Base-by-base conservation (phyloP, 1,140 invertebrate genomes). In the Drosophila subpulchrella region DNA sequence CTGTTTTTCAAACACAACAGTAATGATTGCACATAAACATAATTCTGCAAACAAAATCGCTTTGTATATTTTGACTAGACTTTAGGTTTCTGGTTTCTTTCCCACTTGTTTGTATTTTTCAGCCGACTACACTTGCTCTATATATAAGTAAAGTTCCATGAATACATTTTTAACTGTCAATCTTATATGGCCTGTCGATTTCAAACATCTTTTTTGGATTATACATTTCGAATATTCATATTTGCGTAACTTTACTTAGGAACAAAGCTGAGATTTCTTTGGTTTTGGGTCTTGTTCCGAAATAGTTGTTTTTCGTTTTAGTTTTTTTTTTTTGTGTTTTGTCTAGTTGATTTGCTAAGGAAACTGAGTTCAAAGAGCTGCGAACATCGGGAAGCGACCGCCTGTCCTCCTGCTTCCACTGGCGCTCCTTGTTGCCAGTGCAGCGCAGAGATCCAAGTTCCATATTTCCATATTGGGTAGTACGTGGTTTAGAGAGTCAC, bases 331-430 rank as follows among this genome's bases (percentile, higher is more conserved):
- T 8, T 44, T 10, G 20, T 10, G 46, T 66, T 68, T n/a, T 39
- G 13, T 66, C 54, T 68, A 67, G 55, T 70, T 15, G 50, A 53
- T 84, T 73, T 68, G 70, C 66, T 79, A 72, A 79, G 63, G 75
- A 86, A 86, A 86, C 83, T 86, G 84, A 86, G 83, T 88, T 89
- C 72, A 86, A 86, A 88, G 83, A 79, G 79, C 79, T 88, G 83
- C 83, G 75, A 79, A 73, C 73, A 53, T 86, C 53, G 82, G 65
- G 56, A 84, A 84, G 81, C 81, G 75, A 84, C 72, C 57, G 42
- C 68, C 71, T 78, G 50, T 41, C 61, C 55, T 46, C 32, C 57
- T 44, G 56, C 78, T 74, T 63, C 63, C 77, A 71, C 81, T 77
- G 72, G 81, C 81, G 81, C 81, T 84, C 81, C 81, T 84, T 84